Conservation (phyloP, 2,113 vertebrate genomes). For the Gymnarchus niloticus region DNA sequence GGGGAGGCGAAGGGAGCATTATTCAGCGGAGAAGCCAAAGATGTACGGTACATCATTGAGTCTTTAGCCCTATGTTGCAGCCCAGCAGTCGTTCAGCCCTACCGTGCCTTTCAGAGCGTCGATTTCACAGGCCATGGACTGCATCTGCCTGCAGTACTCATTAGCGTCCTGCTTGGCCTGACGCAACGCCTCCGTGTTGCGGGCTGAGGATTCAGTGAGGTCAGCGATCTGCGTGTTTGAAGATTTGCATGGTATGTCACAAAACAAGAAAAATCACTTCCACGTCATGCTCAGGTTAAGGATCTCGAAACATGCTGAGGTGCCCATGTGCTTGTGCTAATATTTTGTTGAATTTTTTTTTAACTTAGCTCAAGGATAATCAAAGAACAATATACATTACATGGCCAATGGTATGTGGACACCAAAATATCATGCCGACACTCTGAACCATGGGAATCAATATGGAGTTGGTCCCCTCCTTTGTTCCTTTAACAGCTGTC, state of each 20-base stretch:
- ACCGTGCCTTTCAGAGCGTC: slow-evolving; percentile 86
- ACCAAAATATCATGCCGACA: too few species aligned
- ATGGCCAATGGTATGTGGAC: too few species aligned
- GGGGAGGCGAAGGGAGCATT: background rate
- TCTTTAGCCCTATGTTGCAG: background rate
- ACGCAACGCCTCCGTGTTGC: slow-evolving; percentile 80
- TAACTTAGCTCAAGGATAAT: too few species aligned
- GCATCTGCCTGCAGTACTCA: slow-evolving; percentile 84
- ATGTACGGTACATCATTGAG: background rate
- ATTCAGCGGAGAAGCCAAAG: background rate
- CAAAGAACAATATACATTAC: too few species aligned
- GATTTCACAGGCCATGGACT: slow-evolving; percentile 80
- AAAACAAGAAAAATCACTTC: background rate
- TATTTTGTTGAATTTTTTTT: background rate
- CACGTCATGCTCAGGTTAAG: background rate
- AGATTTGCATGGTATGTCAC: background rate
- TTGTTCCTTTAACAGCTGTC: too few species aligned
- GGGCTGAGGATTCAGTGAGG: slow-evolving; percentile 82
- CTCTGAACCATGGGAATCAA: too few species aligned
- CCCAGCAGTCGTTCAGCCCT: slow-evolving; percentile 36
- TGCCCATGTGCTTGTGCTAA: background rate
- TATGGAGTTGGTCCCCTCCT: too few species aligned
- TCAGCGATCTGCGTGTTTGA: slow-evolving; percentile 74
- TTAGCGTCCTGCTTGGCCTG: slow-evolving; percentile 90
- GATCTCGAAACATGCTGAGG: background rate